Conservation (phyloP, 2,113 vertebrate genomes). For the Onychorhynchus coronatus region DNA sequence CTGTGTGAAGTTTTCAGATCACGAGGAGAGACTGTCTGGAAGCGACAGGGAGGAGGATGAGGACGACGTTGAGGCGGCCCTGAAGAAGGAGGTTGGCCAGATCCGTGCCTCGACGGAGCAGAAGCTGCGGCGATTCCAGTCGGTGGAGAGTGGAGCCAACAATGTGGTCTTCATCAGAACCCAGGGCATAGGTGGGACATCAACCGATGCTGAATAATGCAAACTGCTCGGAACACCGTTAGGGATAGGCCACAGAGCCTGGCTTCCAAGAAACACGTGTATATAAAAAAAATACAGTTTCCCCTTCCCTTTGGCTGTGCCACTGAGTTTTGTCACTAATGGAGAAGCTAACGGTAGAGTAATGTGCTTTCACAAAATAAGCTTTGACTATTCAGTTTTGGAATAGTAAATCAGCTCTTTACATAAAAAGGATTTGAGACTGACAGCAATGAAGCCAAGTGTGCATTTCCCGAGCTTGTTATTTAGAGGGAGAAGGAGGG, state of each 20-base stretch:
- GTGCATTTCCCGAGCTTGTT: background rate
- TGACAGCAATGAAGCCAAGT: background rate
- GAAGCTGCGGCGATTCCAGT: constrained; percentile 85
- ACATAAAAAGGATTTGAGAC: background rate
- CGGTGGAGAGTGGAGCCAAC: constrained; percentile 90
- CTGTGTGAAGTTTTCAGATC: constrained; percentile 75
- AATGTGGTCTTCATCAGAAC: constrained; percentile 94
- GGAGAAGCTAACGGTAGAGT: background rate
- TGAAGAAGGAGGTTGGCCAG: constrained; percentile 91
- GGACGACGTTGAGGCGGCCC: constrained; percentile 83
- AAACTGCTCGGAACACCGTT: background rate
- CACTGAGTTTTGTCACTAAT: background rate
- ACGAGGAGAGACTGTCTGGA: constrained; percentile 66
- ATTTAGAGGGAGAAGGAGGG: background rate
- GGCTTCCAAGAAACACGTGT: rapidly evolving
- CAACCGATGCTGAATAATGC: rapidly evolving
- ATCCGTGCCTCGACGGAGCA: constrained; percentile 77
- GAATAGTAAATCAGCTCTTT: background rate
- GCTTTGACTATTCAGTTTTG: background rate
- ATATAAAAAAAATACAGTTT: background rate
- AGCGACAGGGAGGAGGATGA: constrained; percentile 73
- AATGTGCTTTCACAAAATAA: background rate
- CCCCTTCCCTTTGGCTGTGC: background rate
- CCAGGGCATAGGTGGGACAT: constrained; percentile 80
- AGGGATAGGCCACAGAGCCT: rapidly evolving